phyloP scores from a whole-genome alignment of 2,888 invertebrate genomes.

The Caenorhabditis sulstoni region DNA sequence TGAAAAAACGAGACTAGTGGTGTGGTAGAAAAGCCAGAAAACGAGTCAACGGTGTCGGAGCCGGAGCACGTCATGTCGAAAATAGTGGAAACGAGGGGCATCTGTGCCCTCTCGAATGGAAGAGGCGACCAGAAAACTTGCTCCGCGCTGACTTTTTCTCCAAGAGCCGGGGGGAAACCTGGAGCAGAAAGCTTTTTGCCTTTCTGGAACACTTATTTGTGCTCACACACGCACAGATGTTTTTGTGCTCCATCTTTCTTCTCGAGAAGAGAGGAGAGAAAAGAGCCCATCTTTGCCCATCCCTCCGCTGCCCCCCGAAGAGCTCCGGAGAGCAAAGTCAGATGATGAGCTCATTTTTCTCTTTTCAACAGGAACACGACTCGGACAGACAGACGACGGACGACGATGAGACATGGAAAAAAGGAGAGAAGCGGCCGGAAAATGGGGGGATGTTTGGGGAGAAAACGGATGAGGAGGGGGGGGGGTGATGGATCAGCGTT shows the following conservation, averaged over 20 bases:
- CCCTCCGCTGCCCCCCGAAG: background rate
- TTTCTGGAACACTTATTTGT: constrained; percentile 29
- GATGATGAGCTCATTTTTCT: constrained; percentile 51
- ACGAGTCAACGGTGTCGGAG: too few relatives aligned
- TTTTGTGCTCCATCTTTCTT: constrained; percentile 26
- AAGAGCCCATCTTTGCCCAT: constrained; percentile 32
- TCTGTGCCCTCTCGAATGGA: constrained; percentile 39
- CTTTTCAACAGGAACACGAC: constrained; percentile 40
- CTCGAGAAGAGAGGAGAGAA: constrained; percentile 7
- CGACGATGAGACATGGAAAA: constrained; percentile 9
- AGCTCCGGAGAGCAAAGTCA: constrained; percentile 36
- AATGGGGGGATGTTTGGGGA: constrained; percentile 4
- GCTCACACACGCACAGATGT: constrained; percentile 32
- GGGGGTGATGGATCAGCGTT: too few relatives aligned
- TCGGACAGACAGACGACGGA: constrained; percentile 6
- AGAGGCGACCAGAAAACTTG: background rate
- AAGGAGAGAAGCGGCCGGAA: background rate
- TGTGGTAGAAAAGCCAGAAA: constrained; percentile 25
- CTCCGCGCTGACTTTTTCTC: background rate
- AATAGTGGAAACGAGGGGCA: constrained; percentile 11
- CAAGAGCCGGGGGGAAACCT: background rate
- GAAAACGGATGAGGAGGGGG: background rate
- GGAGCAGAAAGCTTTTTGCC: constrained; percentile 2
- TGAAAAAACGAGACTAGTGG: constrained; percentile 6
- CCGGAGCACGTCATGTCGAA: constrained; percentile 43